Percentiles rank a stretch among this genome's conserved stretches.
These are phyloP conservation scores for Rhinogobio ventralis DNA, from an alignment of 2,797 vertebrate species.

Conservation along the genomic window DNA sequence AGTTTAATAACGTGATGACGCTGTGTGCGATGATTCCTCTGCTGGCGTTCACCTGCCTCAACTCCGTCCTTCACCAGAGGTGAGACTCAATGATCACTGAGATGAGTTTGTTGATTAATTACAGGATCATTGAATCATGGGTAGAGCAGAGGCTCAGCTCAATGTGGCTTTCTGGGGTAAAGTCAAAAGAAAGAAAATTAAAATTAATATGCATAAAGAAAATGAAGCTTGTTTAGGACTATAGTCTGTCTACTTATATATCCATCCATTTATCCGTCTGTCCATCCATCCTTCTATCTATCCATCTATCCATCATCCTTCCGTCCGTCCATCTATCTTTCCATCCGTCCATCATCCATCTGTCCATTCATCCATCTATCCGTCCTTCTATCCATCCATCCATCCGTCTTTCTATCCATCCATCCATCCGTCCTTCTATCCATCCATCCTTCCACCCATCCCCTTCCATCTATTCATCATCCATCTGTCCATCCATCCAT, in stretches of 20 bases:
- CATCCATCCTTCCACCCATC: rapidly evolving
- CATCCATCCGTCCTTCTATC: rapidly evolving
- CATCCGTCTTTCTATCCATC: rapidly evolving
- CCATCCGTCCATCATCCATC: too few species aligned
- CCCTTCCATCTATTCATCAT: too few species aligned
- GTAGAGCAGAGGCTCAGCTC: too few species aligned
- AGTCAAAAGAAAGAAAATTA: background rate
- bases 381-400: rapidly evolving
- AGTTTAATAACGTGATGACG: conserved; percentile 91
- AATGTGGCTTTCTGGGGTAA: background rate
- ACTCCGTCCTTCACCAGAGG: conserved; percentile 88
- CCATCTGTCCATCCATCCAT: too few species aligned
- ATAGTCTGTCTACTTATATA: too few species aligned
- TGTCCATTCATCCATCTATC: too few species aligned
- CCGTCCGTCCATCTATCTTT: too few species aligned
- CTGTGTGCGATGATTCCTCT: conserved; percentile 90
- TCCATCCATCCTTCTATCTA: too few species aligned
- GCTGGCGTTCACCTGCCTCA: conserved; percentile 89
- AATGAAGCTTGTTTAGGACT: background rate
- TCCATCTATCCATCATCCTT: too few species aligned
- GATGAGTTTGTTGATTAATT: too few species aligned
- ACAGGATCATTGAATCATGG: too few species aligned
- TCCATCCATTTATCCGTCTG: too few species aligned
- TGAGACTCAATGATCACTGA: conserved; percentile 60
- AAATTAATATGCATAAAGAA: background rate